phyloP scores from a whole-genome alignment of 2,113 vertebrate species.

The Pangasianodon hypophthalmus region DNA sequence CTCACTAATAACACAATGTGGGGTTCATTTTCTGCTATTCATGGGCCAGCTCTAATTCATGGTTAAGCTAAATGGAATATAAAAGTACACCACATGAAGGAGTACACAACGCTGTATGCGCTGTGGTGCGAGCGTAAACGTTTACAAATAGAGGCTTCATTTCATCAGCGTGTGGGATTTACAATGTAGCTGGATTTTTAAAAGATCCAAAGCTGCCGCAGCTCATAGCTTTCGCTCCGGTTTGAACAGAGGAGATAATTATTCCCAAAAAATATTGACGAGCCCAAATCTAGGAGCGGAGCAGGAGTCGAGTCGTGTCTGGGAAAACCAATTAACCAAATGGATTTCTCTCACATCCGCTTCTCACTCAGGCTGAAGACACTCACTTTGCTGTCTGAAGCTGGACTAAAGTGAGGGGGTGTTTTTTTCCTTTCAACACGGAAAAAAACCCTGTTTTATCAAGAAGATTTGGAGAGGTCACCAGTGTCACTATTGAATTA shows the following conservation, averaged over 20 bases:
- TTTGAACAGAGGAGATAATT: conserved; percentile 53
- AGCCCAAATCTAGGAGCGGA: conserved; percentile 43
- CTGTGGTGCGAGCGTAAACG: neutral
- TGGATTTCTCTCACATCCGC: conserved; percentile 56
- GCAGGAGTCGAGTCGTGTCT: conserved; percentile 42
- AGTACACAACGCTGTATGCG: neutral
- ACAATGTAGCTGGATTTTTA: conserved; percentile 29
- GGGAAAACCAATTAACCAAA: conserved; percentile 63
- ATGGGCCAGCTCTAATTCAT: neutral
- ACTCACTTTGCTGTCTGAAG: conserved; percentile 61
- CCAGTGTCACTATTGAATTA: conserved; percentile 3
- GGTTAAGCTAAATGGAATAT: neutral
- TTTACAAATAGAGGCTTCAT: conserved; percentile 10
- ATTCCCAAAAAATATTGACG: conserved; percentile 43
- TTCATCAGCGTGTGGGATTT: neutral
- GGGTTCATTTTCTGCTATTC: conserved; percentile 6
- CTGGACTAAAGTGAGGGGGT: neutral
- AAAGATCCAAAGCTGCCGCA: conserved; percentile 7
- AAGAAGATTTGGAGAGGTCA: conserved; percentile 64
- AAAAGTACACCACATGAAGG: neutral
- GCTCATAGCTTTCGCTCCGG: conserved; percentile 20
- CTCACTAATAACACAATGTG: neutral
- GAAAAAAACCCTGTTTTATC: conserved; percentile 13
- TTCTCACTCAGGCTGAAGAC: conserved; percentile 54
- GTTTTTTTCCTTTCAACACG: conserved; percentile 31